Evolutionary conservation across 1,140 invertebrate genomes (phyloP).

Genomic region (Drosophila burlai): DNA sequence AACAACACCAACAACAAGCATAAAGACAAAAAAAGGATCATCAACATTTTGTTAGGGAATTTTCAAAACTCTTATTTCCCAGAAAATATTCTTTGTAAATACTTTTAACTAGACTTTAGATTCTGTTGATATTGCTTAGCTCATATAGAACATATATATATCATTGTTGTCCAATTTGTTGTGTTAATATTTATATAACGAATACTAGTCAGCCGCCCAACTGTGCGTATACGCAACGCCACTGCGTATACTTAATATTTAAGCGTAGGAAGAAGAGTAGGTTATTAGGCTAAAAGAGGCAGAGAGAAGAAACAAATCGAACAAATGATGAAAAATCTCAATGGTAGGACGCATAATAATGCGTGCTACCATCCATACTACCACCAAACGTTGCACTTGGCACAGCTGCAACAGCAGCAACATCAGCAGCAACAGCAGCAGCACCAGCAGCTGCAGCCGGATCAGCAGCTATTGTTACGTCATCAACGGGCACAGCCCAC

Average conservation of each 20-base stretch:
- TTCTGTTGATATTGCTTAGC: slow-evolving; percentile 54
- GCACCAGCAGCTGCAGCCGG: slow-evolving; percentile 31
- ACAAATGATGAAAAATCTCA: slow-evolving; percentile 80
- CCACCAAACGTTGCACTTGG: slow-evolving; percentile 62
- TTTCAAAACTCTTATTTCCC: slow-evolving; percentile 40
- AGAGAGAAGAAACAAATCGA: slow-evolving; percentile 5
- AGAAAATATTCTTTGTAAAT: slow-evolving; percentile 53
- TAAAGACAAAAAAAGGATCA: slow-evolving; percentile 58
- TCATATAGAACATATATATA: slow-evolving; percentile 16
- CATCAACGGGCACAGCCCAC: slow-evolving; percentile 57
- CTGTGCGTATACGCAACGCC: slow-evolving; percentile 72
- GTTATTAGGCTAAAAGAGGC: slow-evolving; percentile 19
- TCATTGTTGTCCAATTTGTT: slow-evolving; percentile 67
- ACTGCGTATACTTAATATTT: slow-evolving; percentile 73
- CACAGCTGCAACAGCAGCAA: slow-evolving; percentile 51
- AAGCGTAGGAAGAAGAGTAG: slow-evolving; percentile 42
- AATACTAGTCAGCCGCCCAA: slow-evolving; percentile 70
- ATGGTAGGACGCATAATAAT: slow-evolving; percentile 77
- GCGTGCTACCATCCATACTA: slow-evolving; percentile 77
- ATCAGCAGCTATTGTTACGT: slow-evolving; percentile 61
- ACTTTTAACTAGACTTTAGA: slow-evolving; percentile 32
- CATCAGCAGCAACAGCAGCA: slow-evolving; percentile 42
- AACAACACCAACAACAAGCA: slow-evolving; percentile 33
- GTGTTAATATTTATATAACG: slow-evolving; percentile 46
- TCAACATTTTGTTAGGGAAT: slow-evolving; percentile 30